Percentiles rank a stretch among this genome's conserved stretches.
Evolutionary conservation across 2,888 invertebrate species (phyloP).

Genomic region (Phania funesta): DNA sequence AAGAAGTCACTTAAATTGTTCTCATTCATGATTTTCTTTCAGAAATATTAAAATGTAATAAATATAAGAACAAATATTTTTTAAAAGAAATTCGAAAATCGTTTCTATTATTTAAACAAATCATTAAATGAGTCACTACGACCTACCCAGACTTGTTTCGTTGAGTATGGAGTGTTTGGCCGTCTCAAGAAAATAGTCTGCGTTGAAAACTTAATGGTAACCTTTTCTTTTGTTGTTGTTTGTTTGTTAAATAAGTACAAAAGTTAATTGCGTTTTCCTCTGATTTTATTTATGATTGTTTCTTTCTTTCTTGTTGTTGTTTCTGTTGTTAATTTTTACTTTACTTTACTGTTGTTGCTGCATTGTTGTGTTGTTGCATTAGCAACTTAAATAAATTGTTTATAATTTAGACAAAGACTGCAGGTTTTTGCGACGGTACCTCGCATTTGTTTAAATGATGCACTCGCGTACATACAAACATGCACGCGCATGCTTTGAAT

Average conservation of each 20-base stretch:
- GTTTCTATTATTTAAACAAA: no score
- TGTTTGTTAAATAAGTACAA: slow-evolving; percentile 46
- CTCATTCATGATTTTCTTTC: no score
- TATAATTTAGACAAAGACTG: slow-evolving; percentile 59
- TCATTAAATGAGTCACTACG: neutral
- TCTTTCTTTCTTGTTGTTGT: slow-evolving; percentile 13
- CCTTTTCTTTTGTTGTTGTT: slow-evolving; percentile 24
- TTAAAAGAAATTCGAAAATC: no score
- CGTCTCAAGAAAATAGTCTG: slow-evolving; percentile 27
- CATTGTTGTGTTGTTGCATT: slow-evolving; percentile 61
- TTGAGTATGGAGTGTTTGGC: neutral
- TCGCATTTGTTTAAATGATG: slow-evolving; percentile 47
- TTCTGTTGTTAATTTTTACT: slow-evolving; percentile 29
- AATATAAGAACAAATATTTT: no score
- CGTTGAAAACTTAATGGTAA: slow-evolving; percentile 49
- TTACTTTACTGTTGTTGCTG: no score
- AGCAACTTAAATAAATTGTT: slow-evolving; percentile 64
- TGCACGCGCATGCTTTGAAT: neutral
- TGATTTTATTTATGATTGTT: slow-evolving; percentile 54
- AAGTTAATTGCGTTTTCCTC: slow-evolving; percentile 60
- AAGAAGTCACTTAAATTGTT: no score
- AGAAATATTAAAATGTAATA: no score
- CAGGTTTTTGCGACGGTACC: slow-evolving; percentile 32
- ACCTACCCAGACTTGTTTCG: neutral
- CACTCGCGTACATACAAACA: slow-evolving; percentile 13